A percentile compares a stretch with the other conserved stretches of the same genome.
Conservation (phyloP, 2,797 vertebrate genomes). For the Antennarius maculatus region DNA sequence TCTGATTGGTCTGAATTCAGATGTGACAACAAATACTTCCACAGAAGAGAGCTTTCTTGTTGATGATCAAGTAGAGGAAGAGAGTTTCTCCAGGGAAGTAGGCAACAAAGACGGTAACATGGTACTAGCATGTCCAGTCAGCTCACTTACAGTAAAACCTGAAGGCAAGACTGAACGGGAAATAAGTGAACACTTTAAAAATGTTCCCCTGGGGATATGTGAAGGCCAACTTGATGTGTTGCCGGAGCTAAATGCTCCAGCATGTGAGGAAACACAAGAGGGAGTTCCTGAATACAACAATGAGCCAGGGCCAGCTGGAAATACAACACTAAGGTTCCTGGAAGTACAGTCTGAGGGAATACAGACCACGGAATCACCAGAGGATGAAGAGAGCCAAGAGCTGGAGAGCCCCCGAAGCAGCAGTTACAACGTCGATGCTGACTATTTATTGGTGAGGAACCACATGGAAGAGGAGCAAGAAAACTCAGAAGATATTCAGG, state of each 20-base stretch:
- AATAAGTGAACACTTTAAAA: slow-evolving; percentile 44
- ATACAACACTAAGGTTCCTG: slow-evolving; percentile 61
- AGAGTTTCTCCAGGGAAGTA: neutral
- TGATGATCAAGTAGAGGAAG: slow-evolving; percentile 9
- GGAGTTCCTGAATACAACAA: slow-evolving; percentile 73
- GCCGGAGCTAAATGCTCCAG: slow-evolving; percentile 33
- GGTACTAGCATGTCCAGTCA: slow-evolving; percentile 3
- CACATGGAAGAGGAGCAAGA: slow-evolving; percentile 32
- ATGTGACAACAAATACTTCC: neutral
- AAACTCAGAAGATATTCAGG: neutral
- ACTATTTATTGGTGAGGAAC: slow-evolving; percentile 28
- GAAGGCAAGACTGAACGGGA: slow-evolving; percentile 55
- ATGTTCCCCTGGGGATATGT: slow-evolving; percentile 19
- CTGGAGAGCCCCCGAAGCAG: slow-evolving; percentile 51
- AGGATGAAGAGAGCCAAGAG: slow-evolving; percentile 61
- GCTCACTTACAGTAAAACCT: slow-evolving; percentile 27
- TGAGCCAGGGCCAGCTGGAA: slow-evolving; percentile 52
- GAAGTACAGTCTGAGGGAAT: slow-evolving; percentile 51
- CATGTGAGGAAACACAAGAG: slow-evolving; percentile 59
- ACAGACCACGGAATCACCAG: slow-evolving; percentile 52
- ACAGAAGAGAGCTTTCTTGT: slow-evolving; percentile 7
- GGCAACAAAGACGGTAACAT: neutral
- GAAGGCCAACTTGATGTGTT: slow-evolving; percentile 47
- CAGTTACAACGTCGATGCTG: neutral
- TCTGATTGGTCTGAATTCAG: neutral